A percentile compares a stretch with the other conserved stretches of the same genome.
Conservation (phyloP, 2,797 vertebrate species). For the Phataginus tetradactyla region DNA sequence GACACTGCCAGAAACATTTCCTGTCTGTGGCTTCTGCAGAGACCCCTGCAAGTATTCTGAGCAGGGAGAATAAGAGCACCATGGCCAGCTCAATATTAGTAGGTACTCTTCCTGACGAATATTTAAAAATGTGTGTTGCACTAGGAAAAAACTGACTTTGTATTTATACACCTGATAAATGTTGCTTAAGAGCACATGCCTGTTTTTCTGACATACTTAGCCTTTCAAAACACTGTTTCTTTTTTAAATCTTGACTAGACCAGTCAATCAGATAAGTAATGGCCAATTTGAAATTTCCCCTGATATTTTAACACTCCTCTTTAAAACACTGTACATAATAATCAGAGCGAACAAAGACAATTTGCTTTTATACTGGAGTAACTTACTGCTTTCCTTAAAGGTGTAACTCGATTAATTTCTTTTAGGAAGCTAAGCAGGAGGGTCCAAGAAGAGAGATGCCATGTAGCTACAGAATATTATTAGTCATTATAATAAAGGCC, state of each 20-base stretch:
- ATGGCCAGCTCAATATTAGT: neutral
- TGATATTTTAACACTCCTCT: slow-evolving; percentile 50
- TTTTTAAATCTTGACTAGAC: neutral
- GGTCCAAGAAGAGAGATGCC: slow-evolving; percentile 67
- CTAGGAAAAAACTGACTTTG: neutral
- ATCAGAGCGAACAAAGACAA: slow-evolving; percentile 70
- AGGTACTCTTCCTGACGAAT: neutral
- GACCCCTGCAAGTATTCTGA: neutral
- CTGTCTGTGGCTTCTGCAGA: neutral
- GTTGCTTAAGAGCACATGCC: neutral
- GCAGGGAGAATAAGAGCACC: neutral
- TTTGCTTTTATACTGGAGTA: slow-evolving; percentile 58
- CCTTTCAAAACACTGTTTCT: slow-evolving; percentile 17
- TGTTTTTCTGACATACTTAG: neutral
- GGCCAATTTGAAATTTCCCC: slow-evolving; percentile 48
- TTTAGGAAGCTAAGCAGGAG: slow-evolving; percentile 64
- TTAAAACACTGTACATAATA: slow-evolving; percentile 60
- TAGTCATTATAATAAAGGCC: slow-evolving; percentile 71
- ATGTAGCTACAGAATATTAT: slow-evolving; percentile 58
- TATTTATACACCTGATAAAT: neutral
- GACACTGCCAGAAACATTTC: neutral
- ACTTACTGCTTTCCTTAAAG: slow-evolving; percentile 72
- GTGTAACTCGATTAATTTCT: slow-evolving; percentile 77
- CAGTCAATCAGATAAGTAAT: slow-evolving; percentile 16
- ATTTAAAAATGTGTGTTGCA: neutral